These are phyloP conservation scores for Phrynocephalus vlangalii DNA, from an alignment of 2,797 vertebrate species.

Conservation along the genomic window DNA sequence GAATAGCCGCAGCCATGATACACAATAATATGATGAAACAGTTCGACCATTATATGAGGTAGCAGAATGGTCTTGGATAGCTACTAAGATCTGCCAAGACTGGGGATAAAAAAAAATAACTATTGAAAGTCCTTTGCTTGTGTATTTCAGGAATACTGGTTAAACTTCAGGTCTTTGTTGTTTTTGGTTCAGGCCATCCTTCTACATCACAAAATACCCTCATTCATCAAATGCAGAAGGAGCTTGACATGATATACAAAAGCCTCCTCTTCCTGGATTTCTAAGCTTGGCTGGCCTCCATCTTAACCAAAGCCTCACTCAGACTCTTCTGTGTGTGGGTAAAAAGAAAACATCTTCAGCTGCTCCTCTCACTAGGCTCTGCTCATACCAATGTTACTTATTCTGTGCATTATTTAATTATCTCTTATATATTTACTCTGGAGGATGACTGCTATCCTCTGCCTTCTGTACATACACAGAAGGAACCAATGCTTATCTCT, in stretches of 20 bases:
- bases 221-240: constrained; percentile 27
- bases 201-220: constrained; percentile 20
- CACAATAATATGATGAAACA: neutral
- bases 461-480: constrained; percentile 1
- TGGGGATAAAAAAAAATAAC: constrained; percentile 9
- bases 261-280: constrained; percentile 29
- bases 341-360: constrained; percentile 27
- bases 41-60: neutral
- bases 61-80: constrained; percentile 8
- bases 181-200: neutral
- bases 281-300: constrained; percentile 25
- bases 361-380: constrained; percentile 24
- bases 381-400: neutral
- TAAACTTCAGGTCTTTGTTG: constrained; percentile 22
- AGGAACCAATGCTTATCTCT: neutral
- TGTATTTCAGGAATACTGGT: constrained; percentile 5
- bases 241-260: constrained; percentile 22
- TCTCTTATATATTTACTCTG: neutral
- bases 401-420: constrained; percentile 6
- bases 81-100: constrained; percentile 18
- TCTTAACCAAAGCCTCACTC: constrained; percentile 13
- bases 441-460: neutral
- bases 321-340: constrained; percentile 14
- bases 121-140: constrained; percentile 23
- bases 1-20: neutral